phyloP scores from a whole-genome alignment of 2,797 vertebrate genomes.

The Borostomias antarcticus region DNA sequence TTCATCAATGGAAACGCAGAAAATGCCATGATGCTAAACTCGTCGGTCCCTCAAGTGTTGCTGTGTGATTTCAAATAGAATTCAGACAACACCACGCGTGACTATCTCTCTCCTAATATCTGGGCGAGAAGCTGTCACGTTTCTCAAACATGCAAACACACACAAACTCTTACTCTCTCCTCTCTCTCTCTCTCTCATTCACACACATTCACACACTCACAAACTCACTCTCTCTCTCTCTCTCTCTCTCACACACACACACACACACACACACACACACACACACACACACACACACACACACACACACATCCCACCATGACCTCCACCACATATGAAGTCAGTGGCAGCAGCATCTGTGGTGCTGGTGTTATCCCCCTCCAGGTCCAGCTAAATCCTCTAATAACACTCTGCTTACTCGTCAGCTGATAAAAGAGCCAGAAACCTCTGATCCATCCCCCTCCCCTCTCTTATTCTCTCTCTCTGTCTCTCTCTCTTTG shows the following conservation, averaged over 20 bases:
- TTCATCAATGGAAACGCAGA: no score
- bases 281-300: slow-evolving; percentile 1
- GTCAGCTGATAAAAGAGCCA: slow-evolving; percentile 13
- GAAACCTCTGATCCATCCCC: background rate
- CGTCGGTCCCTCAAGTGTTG: no score
- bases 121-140: no score
- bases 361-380: background rate
- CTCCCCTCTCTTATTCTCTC: background rate
- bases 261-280: background rate
- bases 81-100: no score
- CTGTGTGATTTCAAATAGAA: no score
- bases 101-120: no score
- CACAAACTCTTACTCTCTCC: no score
- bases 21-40: no score
- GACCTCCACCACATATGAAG: background rate
- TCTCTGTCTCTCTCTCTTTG: slow-evolving; percentile 31
- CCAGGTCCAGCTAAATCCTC: no score
- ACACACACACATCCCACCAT: background rate
- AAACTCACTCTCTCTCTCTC: background rate
- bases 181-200: no score
- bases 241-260: background rate
- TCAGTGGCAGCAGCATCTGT: background rate
- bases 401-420: slow-evolving; percentile 8
- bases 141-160: no score
- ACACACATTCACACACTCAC: background rate